Percentiles rank a stretch among this genome's conserved stretches.
Evolutionary conservation across 2,888 invertebrate genomes (phyloP).

Genomic region (Epistrophe grossulariae): DNA sequence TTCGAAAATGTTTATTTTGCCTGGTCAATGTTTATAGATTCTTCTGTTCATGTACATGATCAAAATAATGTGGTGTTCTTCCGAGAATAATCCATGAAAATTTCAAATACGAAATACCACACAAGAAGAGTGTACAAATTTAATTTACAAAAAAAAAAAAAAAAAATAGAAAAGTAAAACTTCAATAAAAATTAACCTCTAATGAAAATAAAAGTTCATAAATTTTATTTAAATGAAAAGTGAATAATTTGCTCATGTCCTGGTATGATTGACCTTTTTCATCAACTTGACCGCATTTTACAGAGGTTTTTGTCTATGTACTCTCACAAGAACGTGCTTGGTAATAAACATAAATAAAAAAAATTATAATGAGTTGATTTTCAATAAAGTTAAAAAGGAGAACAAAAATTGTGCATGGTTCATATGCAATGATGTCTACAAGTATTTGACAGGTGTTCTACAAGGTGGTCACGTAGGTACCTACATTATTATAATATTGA

Average conservation of each 20-base stretch:
- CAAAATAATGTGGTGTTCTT: constrained; percentile 14
- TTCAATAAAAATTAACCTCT: constrained; percentile 20
- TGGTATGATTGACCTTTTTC: constrained; percentile 58
- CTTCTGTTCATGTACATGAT: constrained; percentile 5
- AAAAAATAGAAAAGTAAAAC: neutral
- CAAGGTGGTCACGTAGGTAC: constrained; percentile 70
- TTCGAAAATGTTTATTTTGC: neutral
- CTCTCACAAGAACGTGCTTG: constrained; percentile 48
- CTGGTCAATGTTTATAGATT: neutral
- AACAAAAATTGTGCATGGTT: constrained; percentile 38
- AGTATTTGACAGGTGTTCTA: constrained; percentile 58
- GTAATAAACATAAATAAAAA: neutral
- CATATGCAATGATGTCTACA: neutral
- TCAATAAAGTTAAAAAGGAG: constrained; percentile 6
- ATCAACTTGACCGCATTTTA: constrained; percentile 63
- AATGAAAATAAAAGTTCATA: constrained; percentile 60
- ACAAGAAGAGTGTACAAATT: neutral
- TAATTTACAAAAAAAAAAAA: neutral
- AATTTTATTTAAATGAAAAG: neutral
- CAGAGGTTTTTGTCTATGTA: constrained; percentile 41
- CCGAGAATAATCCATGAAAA: constrained; percentile 6
- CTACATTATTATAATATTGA: constrained; percentile 36
- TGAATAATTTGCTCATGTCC: constrained; percentile 56
- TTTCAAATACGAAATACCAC: neutral
- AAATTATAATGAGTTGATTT: neutral